A percentile compares a stretch with the other conserved stretches of the same genome.
Evolutionary conservation across 2,113 vertebrate species (phyloP).

Genomic region (Albula glossodonta): DNA sequence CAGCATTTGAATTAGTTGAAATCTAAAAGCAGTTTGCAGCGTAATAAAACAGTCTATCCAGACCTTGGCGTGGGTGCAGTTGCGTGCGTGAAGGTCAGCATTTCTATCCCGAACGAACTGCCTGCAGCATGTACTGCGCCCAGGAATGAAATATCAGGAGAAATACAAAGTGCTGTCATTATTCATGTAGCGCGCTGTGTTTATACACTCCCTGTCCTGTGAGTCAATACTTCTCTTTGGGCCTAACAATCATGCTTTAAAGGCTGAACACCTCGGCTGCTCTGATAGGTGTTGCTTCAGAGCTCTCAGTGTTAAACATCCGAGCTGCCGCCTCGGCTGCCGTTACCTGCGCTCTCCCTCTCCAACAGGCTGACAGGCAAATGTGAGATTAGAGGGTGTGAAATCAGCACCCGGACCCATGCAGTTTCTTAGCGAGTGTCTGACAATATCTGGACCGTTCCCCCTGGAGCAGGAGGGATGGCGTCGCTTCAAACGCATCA

Average conservation of each 20-base stretch:
- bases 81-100: slow-evolving; percentile 47
- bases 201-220: slow-evolving; percentile 13
- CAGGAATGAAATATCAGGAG: slow-evolving; percentile 22
- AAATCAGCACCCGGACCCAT: neutral
- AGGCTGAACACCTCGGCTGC: neutral
- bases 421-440: neutral
- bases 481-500: neutral
- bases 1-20: neutral
- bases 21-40: neutral
- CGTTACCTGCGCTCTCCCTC: neutral
- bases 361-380: slow-evolving; percentile 15
- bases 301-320: neutral
- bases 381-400: slow-evolving; percentile 19
- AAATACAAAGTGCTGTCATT: slow-evolving; percentile 45
- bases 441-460: neutral
- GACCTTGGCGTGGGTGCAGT: neutral
- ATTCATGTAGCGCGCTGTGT: slow-evolving; percentile 32
- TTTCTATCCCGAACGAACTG: slow-evolving; percentile 28
- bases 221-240: slow-evolving; percentile 28
- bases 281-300: neutral
- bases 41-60: neutral
- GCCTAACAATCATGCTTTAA: neutral
- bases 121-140: slow-evolving; percentile 19
- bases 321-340: neutral
- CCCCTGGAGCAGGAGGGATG: neutral